Percentiles rank a stretch among this genome's conserved stretches.
These are phyloP conservation scores for Amazona guildingii DNA, from an alignment of 2,113 vertebrate species.

Conservation along the genomic window DNA sequence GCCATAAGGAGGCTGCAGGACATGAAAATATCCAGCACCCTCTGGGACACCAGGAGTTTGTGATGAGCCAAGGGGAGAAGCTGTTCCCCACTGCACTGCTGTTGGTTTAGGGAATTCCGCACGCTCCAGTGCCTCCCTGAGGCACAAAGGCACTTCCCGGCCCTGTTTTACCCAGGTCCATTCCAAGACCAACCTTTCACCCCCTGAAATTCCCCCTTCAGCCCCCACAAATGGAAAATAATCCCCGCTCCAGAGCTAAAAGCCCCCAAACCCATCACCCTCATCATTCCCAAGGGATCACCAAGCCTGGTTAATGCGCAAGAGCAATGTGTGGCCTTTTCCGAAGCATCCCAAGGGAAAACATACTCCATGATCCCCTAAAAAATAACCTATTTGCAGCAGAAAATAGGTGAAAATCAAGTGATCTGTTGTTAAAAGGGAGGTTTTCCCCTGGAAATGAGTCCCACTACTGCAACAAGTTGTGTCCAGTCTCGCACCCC, in stretches of 20 bases:
- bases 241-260: not conserved
- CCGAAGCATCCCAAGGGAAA: not conserved
- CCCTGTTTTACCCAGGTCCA: not conserved
- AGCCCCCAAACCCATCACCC: not conserved
- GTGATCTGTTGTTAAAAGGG: not conserved
- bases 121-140: not conserved
- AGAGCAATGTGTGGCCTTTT: not conserved
- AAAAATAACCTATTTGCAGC: not conserved
- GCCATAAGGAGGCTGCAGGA: not conserved
- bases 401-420: not conserved
- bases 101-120: conserved; percentile 41
- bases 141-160: not conserved
- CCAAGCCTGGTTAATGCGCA: accelerated
- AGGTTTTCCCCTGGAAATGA: too few species aligned
- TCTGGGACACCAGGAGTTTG: not conserved
- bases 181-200: not conserved
- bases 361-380: accelerated
- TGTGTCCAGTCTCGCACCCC: not conserved
- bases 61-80: not conserved
- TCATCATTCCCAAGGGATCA: not conserved
- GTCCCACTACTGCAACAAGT: not conserved
- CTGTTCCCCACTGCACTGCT: not conserved
- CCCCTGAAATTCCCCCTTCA: not conserved
- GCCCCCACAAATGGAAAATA: not conserved
- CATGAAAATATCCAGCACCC: accelerated